Evolutionary conservation across 2,113 vertebrate species (phyloP), one percentile per base, ranked within the genome.

Genomic region (Eonycteris spelaea): DNA sequence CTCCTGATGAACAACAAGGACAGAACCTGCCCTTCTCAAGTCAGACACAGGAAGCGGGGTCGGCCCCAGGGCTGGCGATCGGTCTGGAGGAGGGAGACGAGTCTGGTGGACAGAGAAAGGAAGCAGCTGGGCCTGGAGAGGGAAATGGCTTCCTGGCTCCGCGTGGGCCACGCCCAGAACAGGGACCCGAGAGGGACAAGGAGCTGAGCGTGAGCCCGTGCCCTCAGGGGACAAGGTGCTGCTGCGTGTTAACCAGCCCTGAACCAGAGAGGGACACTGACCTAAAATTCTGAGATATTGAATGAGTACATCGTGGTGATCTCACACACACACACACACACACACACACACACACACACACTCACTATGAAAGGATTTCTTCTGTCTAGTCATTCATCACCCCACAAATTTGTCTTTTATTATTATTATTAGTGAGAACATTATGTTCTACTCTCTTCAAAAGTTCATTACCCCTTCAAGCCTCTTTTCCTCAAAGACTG

Each of bases 161-260:
- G 1, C 18, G 4, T 2, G 35, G 28, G 45, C 45, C 45, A 11
- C 48, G 91, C 28, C 2, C 78, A 38, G 43, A 65, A 19, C 40
- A 43, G 38, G 26, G 16, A 53, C 68, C 45, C 13, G 53, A 6
- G 8, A 61, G 77, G 65, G 35, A 22, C 45, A 24, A 1, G 5
- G n/a, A n/a, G 28, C 40, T 11, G 0, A 0, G 19, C 3, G 5
- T 12, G 22, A 33, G 8, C 26, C 26, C 38, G 2, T 3, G 33
- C 55, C 3, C 33, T 43, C 45, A 16, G 43, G 51, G 67, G 15
- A 14, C 26, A 67, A 70, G 70, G 18, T 7, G 13, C 16, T 38
- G 22, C 19, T 3, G 24, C 33, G 22, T 57, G 16, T n/a, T 40
- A 45, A 71, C 73, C 21, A 16, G 40, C 33, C 33, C n/a, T 59